A percentile compares a stretch with the other conserved stretches of the same genome.
phyloP scores from a whole-genome alignment of 2,888 invertebrate genomes.

The Periphyllus acericola region DNA sequence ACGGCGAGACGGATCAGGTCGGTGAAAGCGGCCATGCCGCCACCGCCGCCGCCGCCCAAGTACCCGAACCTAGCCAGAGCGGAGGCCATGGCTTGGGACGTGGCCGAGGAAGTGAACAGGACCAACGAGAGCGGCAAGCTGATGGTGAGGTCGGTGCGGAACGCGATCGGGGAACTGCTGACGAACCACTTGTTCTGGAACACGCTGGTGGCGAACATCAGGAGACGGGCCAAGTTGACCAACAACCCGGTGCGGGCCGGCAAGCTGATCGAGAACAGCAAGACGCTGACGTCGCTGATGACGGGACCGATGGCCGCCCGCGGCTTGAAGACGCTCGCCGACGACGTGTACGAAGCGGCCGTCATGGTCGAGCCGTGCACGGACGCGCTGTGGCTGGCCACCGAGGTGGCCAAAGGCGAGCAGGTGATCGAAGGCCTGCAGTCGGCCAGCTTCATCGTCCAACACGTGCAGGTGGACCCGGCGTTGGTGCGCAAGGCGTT shows the following conservation, averaged over 20 bases:
- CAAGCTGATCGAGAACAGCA: fast-evolving
- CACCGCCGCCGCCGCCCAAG: neutral
- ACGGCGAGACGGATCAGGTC: neutral
- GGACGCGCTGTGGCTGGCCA: neutral
- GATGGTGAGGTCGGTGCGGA: neutral
- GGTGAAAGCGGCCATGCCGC: too few species aligned
- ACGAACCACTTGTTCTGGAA: neutral
- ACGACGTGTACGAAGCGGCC: neutral
- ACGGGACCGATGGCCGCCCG: neutral
- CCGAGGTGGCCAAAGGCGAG: neutral
- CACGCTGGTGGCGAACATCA: fast-evolving
- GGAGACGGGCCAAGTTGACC: neutral
- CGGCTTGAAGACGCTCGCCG: neutral
- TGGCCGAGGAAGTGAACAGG: neutral
- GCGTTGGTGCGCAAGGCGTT: neutral
- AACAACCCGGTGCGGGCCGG: neutral
- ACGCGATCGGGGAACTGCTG: neutral
- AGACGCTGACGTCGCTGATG: neutral
- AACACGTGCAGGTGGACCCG: neutral
- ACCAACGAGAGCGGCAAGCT: conserved; percentile 1
- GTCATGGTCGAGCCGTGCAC: fast-evolving
- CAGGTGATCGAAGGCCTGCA: neutral
- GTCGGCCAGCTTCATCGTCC: neutral
- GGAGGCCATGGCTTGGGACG: neutral
- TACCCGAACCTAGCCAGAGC: neutral